Evolutionary conservation across 2,113 vertebrate genomes (phyloP).

Genomic region (Hypanus sabinus): DNA sequence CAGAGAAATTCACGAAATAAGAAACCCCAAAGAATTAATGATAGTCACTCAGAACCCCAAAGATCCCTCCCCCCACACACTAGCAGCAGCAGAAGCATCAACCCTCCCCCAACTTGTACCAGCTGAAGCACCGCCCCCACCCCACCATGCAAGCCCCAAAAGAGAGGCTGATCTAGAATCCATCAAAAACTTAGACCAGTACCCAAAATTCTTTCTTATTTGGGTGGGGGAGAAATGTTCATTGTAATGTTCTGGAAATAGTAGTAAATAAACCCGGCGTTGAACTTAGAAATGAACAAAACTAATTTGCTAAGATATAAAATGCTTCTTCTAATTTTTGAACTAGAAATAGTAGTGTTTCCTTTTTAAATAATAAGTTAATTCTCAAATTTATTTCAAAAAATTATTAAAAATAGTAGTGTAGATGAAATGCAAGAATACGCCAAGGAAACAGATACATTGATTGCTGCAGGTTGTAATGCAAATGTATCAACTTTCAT

Average conservation of each 20-base stretch:
- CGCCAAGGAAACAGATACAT: background rate
- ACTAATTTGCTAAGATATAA: background rate
- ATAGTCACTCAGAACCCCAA: no score
- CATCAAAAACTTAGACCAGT: no score
- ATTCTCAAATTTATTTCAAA: background rate
- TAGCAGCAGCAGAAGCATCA: no score
- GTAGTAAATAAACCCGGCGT: background rate
- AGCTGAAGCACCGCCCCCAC: no score
- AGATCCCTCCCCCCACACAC: no score
- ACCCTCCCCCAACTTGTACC: no score
- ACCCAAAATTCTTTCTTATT: background rate
- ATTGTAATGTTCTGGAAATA: background rate
- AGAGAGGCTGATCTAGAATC: no score
- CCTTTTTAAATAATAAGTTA: background rate
- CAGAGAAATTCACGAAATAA: no score
- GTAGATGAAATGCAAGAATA: background rate
- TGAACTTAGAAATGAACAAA: background rate
- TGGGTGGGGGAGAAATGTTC: background rate
- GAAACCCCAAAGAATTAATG: no score
- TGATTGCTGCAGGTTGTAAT: no score
- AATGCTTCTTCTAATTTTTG: background rate
- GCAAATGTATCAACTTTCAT: background rate
- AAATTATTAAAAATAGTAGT: background rate
- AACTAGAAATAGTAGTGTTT: background rate
- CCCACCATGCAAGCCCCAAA: no score